A percentile compares a stretch with the other conserved stretches of the same genome.
phyloP scores from a whole-genome alignment of 1,140 invertebrate species.

The Drosophila jambulina region DNA sequence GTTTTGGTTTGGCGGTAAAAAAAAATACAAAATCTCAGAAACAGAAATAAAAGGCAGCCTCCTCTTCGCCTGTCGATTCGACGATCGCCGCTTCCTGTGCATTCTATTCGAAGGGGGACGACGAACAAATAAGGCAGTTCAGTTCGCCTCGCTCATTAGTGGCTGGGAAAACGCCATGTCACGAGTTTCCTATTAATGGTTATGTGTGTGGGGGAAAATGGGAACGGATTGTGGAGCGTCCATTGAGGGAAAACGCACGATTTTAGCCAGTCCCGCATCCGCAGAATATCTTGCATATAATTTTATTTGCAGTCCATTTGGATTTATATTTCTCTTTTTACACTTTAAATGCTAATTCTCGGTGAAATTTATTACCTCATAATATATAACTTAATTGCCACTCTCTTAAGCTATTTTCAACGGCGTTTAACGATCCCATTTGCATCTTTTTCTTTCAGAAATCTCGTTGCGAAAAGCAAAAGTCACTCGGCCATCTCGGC shows the following conservation, averaged over 20 bases:
- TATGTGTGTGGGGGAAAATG: constrained; percentile 14
- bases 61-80: constrained; percentile 20
- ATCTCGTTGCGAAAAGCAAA: constrained; percentile 84
- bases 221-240: constrained; percentile 21
- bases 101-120: constrained; percentile 43
- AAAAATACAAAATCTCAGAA: constrained; percentile 32
- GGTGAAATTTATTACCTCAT: neutral
- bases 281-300: neutral
- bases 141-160: constrained; percentile 65
- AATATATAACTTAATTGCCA: constrained; percentile 57
- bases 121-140: constrained; percentile 59
- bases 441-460: constrained; percentile 58
- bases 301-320: neutral
- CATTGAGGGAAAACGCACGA: constrained; percentile 55
- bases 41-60: constrained; percentile 33
- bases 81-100: constrained; percentile 35
- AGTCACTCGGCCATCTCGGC: constrained; percentile 76
- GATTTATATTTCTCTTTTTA: neutral
- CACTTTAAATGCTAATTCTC: neutral
- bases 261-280: constrained; percentile 19
- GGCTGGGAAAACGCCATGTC: constrained; percentile 64
- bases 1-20: constrained; percentile 6
- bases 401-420: constrained; percentile 46
- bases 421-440: constrained; percentile 22
- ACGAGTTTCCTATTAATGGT: constrained; percentile 69